Percentiles rank a stretch among this genome's conserved stretches.
These are phyloP conservation scores for Merops nubicus DNA, from an alignment of 2,113 vertebrate species.

Conservation along the genomic window DNA sequence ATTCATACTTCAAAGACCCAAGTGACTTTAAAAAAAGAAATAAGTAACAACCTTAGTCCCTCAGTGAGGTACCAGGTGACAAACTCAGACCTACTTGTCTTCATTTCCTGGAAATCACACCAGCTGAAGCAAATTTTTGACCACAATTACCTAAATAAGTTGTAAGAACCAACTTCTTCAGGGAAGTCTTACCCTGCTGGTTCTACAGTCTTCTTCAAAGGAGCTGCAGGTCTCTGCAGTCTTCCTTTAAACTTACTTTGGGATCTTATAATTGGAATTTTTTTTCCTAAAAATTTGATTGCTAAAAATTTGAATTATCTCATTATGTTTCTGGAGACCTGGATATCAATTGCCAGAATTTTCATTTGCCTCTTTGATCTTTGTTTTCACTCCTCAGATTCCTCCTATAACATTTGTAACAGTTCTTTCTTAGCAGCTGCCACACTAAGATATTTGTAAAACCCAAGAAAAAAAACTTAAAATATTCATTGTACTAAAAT, in stretches of 20 bases:
- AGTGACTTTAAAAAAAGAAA: not conserved
- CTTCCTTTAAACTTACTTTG: not conserved
- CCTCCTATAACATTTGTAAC: not conserved
- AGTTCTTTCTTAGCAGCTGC: not conserved
- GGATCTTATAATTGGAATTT: not conserved
- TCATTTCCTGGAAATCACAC: not conserved
- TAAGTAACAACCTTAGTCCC: not conserved
- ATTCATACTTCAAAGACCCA: not conserved
- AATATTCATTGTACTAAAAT: not conserved
- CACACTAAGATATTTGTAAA: not conserved
- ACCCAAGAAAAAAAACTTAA: not conserved
- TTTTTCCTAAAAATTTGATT: not conserved
- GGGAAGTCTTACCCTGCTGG: not conserved
- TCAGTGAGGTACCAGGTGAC: not conserved
- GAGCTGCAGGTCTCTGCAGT: not conserved
- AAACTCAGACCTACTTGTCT: not conserved
- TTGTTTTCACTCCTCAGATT: not conserved
- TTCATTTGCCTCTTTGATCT: not conserved
- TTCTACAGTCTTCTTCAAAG: not conserved
- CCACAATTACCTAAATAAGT: not conserved
- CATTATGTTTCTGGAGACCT: not conserved
- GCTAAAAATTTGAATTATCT: not conserved
- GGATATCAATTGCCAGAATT: not conserved
- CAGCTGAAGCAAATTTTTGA: not conserved
- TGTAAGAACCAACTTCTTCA: not conserved